A percentile compares a stretch with the other conserved stretches of the same genome.
phyloP scores from a whole-genome alignment of 2,888 invertebrate species.

The Therioaphis trifolii region DNA sequence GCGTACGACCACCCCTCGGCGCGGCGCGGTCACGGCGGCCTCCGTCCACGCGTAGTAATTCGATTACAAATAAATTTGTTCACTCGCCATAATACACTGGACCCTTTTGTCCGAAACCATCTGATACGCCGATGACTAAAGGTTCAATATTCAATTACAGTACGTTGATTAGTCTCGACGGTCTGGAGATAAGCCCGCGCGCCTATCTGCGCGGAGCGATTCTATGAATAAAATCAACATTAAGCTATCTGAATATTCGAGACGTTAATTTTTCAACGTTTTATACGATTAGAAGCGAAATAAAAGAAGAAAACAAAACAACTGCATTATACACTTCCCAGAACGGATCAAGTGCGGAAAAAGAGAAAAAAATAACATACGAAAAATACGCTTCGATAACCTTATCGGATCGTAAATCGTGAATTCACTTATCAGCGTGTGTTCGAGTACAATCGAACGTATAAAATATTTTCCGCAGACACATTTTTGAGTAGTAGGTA shows the following conservation, averaged over 20 bases:
- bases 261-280: not conserved
- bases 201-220: not conserved
- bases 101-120: conserved; percentile 11
- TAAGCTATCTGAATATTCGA: not conserved
- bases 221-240: conserved; percentile 26
- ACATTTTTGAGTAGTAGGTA: no score
- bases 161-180: conserved; percentile 27
- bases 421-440: no score
- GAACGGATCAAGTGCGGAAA: not conserved
- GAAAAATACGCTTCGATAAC: not conserved
- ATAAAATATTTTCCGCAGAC: no score
- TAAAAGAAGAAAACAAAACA: not conserved
- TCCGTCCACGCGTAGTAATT: not conserved
- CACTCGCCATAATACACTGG: no score
- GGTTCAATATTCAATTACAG: conserved; percentile 24
- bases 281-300: not conserved
- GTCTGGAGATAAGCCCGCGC: conserved; percentile 5
- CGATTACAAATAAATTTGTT: conserved; percentile 24
- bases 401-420: not conserved
- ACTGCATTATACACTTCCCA: not conserved
- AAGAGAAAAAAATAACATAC: not conserved
- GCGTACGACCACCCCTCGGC: not conserved
- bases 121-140: conserved; percentile 7
- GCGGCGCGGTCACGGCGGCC: not conserved
- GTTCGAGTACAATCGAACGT: no score